Percentiles rank a stretch among this genome's conserved stretches.
phyloP scores from a whole-genome alignment of 2,888 invertebrate genomes.

The Euproctis similis region DNA sequence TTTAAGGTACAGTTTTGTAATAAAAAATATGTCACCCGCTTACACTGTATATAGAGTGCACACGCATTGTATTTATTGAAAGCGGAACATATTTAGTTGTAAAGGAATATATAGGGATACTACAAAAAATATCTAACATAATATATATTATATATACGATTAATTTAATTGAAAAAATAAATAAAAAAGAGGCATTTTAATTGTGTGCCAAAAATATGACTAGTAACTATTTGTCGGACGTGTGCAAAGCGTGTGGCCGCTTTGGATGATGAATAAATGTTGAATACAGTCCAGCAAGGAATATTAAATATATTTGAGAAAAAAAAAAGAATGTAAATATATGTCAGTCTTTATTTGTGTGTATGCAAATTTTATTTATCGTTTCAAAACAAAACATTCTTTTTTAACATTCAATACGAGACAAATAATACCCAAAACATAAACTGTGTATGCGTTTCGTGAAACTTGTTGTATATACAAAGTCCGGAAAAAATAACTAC shows the following conservation, averaged over 20 bases:
- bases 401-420: conserved; percentile 12
- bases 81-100: conserved; percentile 28
- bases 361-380: conserved; percentile 20
- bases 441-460: conserved; percentile 16
- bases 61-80: conserved; percentile 48
- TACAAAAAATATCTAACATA: conserved; percentile 38
- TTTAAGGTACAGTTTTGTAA: conserved; percentile 19
- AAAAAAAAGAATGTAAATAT: conserved; percentile 5
- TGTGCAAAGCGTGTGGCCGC: conserved; percentile 2
- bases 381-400: conserved; percentile 11
- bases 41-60: conserved; percentile 61
- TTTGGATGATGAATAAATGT: conserved; percentile 7
- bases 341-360: conserved; percentile 1
- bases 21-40: conserved; percentile 22
- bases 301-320: background rate
- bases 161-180: conserved; percentile 41
- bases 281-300: too few relatives aligned
- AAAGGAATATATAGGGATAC: conserved; percentile 47
- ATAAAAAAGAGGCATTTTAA: conserved; percentile 52
- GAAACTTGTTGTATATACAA: conserved; percentile 41
- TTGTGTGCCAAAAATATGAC: conserved; percentile 35
- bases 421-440: too few relatives aligned
- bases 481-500: conserved; percentile 34
- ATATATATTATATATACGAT: conserved; percentile 31
- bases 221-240: too few relatives aligned